phyloP scores from a whole-genome alignment of 2,797 vertebrate genomes.

The Aldrovandia affinis region DNA sequence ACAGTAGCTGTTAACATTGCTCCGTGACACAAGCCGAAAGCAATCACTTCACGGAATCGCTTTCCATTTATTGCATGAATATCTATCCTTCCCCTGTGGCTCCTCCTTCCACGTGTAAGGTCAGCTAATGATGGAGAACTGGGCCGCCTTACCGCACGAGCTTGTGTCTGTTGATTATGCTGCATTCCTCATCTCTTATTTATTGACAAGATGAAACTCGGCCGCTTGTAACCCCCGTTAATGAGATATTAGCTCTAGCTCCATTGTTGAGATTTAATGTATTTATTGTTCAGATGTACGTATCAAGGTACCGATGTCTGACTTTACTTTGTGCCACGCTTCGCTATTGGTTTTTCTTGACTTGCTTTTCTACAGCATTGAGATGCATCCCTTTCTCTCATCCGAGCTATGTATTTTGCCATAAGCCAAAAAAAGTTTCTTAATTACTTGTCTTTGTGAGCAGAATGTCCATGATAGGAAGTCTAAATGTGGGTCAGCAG shows the following conservation, averaged over 20 bases:
- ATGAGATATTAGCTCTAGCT: conserved; percentile 8
- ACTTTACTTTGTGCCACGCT: neutral
- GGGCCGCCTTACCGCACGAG: conserved; percentile 66
- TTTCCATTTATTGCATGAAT: conserved; percentile 66
- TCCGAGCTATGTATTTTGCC: too few species aligned
- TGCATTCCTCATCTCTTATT: conserved; percentile 65
- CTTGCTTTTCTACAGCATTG: neutral
- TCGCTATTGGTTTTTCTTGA: neutral
- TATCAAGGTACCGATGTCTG: conserved; percentile 50
- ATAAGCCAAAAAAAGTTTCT: neutral
- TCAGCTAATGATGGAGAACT: conserved; percentile 78
- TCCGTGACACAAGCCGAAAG: conserved; percentile 76
- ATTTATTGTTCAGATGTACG: neutral
- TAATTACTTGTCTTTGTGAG: neutral
- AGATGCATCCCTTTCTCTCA: neutral
- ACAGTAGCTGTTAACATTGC: conserved; percentile 82
- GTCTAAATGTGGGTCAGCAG: conserved; percentile 10
- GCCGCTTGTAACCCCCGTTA: conserved; percentile 20
- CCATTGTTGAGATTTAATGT: conserved; percentile 50
- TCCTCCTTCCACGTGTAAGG: conserved; percentile 69
- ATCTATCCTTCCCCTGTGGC: conserved; percentile 68
- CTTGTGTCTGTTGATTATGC: conserved; percentile 64
- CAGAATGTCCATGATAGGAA: neutral
- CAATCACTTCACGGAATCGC: conserved; percentile 72
- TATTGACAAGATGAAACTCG: conserved; percentile 14